These are phyloP conservation scores for Scaptodrosophila lebanonensis DNA, from an alignment of 1,140 invertebrate genomes.

Conservation along the genomic window DNA sequence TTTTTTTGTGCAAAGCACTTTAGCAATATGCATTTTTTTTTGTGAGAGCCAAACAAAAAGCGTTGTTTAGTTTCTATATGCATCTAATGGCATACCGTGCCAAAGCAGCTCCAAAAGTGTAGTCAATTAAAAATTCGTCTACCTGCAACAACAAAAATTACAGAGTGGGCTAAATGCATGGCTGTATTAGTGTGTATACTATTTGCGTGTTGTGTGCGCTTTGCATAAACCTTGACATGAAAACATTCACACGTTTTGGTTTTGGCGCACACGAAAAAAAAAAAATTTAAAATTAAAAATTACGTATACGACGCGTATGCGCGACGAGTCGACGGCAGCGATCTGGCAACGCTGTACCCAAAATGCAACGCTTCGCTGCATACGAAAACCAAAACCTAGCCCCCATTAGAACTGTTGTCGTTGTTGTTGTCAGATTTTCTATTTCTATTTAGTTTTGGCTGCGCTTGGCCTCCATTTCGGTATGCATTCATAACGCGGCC, in stretches of 20 bases:
- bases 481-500: conserved; percentile 66
- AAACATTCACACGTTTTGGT: conserved; percentile 29
- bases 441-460: conserved; percentile 69
- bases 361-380: conserved; percentile 73
- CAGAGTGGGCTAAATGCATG: conserved; percentile 9
- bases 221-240: conserved; percentile 55
- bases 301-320: conserved; percentile 47
- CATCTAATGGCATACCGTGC: too few species aligned
- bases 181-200: conserved; percentile 10
- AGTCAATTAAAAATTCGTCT: too few species aligned
- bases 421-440: conserved; percentile 18
- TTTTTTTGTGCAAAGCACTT: too few species aligned
- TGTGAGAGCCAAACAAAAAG: too few species aligned
- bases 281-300: conserved; percentile 26
- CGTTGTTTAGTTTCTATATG: too few species aligned
- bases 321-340: too few species aligned
- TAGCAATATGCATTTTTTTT: too few species aligned
- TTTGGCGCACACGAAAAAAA: neutral
- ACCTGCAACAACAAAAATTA: too few species aligned
- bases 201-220: conserved; percentile 3
- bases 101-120: too few species aligned
- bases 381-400: conserved; percentile 36
- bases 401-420: neutral
- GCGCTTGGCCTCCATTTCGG: conserved; percentile 72
- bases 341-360: conserved; percentile 60